Conservation (phyloP, 2,888 invertebrate species). For the Parnassius smintheus region DNA sequence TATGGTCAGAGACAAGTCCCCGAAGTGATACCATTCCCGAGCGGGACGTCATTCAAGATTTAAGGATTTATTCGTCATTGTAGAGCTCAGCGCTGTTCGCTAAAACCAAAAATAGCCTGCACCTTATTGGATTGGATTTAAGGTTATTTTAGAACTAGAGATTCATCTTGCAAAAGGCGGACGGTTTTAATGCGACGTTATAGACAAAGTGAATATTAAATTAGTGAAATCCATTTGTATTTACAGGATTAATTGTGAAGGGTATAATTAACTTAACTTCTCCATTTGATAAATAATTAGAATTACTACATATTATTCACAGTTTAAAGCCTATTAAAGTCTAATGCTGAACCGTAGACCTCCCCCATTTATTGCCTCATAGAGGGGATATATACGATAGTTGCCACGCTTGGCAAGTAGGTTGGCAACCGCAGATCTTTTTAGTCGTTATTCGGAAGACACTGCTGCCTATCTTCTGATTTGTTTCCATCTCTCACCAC, state of each 20-base stretch:
- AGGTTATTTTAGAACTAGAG: slow-evolving; percentile 13
- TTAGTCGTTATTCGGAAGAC: too few relatives aligned
- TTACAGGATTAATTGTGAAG: slow-evolving; percentile 12
- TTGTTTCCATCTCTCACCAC: too few relatives aligned
- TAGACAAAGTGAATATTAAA: slow-evolving; percentile 25
- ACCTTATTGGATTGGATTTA: slow-evolving; percentile 11
- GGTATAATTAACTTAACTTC: not conserved
- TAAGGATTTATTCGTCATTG: slow-evolving; percentile 58
- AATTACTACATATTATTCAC: too few relatives aligned
- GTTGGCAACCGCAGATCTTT: too few relatives aligned
- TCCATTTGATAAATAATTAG: too few relatives aligned
- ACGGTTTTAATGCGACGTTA: slow-evolving; percentile 11
- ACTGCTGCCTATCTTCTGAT: too few relatives aligned
- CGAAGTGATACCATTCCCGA: slow-evolving; percentile 37
- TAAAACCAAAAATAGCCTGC: not conserved
- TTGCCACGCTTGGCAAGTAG: too few relatives aligned
- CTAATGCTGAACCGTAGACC: too few relatives aligned
- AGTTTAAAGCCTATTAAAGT: too few relatives aligned
- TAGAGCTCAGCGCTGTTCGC: slow-evolving; percentile 31
- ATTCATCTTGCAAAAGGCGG: not conserved
- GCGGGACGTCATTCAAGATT: slow-evolving; percentile 54
- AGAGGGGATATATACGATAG: too few relatives aligned
- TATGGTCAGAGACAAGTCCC: slow-evolving; percentile 28
- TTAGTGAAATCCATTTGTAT: slow-evolving; percentile 26
- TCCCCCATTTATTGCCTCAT: too few relatives aligned